Conservation (phyloP, 1,140 invertebrate genomes). For the Uloborus diversus region DNA sequence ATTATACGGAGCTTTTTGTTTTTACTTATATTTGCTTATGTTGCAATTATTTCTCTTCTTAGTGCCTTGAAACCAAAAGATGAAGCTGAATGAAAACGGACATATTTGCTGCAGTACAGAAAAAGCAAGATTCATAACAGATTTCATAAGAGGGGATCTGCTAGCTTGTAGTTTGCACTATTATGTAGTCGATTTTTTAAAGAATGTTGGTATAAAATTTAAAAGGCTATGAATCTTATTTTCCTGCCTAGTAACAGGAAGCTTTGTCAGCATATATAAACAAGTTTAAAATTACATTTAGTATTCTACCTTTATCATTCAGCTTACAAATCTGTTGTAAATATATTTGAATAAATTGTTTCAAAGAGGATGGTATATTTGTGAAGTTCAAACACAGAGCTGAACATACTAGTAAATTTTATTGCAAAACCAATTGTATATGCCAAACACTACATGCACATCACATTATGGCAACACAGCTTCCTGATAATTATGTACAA, state of each 20-base stretch:
- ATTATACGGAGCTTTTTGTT: background rate
- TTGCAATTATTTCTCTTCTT: background rate
- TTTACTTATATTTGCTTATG: background rate
- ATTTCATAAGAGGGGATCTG: no score
- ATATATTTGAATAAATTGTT: background rate
- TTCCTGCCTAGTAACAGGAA: no score
- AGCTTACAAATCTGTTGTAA: no score
- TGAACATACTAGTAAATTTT: slow-evolving; percentile 56
- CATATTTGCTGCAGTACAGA: no score
- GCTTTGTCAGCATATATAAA: no score
- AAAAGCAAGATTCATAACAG: no score
- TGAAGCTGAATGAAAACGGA: background rate
- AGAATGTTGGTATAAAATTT: no score
- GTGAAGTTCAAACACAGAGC: background rate
- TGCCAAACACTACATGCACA: slow-evolving; percentile 55
- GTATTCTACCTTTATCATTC: no score
- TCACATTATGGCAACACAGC: slow-evolving; percentile 52
- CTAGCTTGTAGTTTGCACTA: no score
- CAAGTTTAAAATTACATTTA: no score
- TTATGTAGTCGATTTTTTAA: no score
- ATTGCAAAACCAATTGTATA: slow-evolving; percentile 57
- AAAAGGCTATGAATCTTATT: no score
- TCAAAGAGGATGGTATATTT: background rate
- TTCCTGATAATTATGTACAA: slow-evolving; percentile 45
- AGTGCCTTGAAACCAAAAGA: background rate